Percentiles rank a stretch among this genome's conserved stretches.
Evolutionary conservation across 2,888 invertebrate species (phyloP).

Genomic region (Frankliniella intonsa): DNA sequence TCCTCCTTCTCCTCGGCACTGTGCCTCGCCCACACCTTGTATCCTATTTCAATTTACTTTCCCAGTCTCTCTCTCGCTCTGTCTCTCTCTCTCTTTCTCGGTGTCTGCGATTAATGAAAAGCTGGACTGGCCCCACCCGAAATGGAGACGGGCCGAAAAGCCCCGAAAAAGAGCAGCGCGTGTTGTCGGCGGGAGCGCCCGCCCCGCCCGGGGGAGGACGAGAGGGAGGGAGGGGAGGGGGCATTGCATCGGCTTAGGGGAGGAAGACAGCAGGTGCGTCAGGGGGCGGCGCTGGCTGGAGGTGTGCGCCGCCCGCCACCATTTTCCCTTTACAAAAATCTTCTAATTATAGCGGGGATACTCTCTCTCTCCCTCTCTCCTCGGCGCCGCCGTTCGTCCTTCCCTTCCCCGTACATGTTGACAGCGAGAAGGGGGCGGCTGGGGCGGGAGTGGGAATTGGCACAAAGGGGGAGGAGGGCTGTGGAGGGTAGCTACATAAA

Average conservation of each 20-base stretch:
- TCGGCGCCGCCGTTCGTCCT: background rate
- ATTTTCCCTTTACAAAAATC: background rate
- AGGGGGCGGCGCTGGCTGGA: background rate
- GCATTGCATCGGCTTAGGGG: background rate
- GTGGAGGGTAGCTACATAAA: too few species aligned
- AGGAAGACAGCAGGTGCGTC: background rate
- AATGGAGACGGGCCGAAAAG: too few species aligned
- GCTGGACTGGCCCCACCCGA: background rate
- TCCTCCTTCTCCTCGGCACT: background rate
- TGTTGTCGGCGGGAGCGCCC: too few species aligned
- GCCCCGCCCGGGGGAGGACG: too few species aligned
- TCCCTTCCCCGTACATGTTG: too few species aligned
- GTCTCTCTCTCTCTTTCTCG: too few species aligned
- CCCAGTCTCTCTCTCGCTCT: background rate
- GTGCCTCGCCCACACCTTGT: background rate
- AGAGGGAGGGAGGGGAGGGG: background rate
- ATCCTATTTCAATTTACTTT: background rate
- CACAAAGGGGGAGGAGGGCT: too few species aligned
- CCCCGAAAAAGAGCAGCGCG: too few species aligned
- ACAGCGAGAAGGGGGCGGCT: too few species aligned
- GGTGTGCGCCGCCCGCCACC: background rate
- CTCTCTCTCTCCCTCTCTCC: background rate
- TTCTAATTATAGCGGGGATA: background rate
- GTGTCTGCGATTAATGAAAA: constrained; percentile 5
- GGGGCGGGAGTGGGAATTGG: too few species aligned